Base-by-base conservation (phyloP, 2,888 invertebrate genomes). In the Ichneumoninae sp. region DNA sequence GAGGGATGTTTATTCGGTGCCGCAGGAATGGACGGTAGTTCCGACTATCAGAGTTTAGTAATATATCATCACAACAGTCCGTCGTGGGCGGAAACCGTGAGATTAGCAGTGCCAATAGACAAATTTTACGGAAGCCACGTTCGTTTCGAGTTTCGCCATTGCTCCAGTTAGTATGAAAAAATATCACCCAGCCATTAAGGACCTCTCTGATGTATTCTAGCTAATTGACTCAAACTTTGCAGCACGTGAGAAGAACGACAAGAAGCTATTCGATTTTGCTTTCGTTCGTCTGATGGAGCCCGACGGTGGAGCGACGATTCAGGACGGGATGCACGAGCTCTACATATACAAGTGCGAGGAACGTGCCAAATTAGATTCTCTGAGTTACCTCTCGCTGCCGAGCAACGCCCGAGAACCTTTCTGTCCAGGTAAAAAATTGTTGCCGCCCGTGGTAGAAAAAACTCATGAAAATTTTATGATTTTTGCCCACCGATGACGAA, bases 1-100 rank as follows among this genome's bases (percentile, higher is more conserved):
- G 93, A 93, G 70, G 96, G 97, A 85, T 98, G 98, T 90, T 95
- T 98, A 72, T 97, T 96, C 95, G 97, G 97, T 60, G 98, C 98
- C 0, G 97, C 98, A 52, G 98, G 98, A 1, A 96, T 95, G 93
- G 96, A 96, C 77, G 96, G 97, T 0, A 94, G 95, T 47, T 95
- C 96, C 0, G 95, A 95, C 87, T 98, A 98, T 94, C 97, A 97
- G 91, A 98, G 98, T 16, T 96, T 98, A 93, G 97, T 99, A 33
- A 95, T 98, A 88, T 98, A 99, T 93, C 99, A 99, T 94, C 97
- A 98, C 94, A 99, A 99, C 94, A 96, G 97, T 40, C 99, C 99
- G 0, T 96, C 96, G 83, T 99, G 98, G 98, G 96, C 96, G 83
- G 99, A 99, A 93, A 98, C 97, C 88, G 95, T 98, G 62, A 95